Evolutionary conservation across 2,113 vertebrate genomes (phyloP).

Genomic region (Oryzias curvinotus): DNA sequence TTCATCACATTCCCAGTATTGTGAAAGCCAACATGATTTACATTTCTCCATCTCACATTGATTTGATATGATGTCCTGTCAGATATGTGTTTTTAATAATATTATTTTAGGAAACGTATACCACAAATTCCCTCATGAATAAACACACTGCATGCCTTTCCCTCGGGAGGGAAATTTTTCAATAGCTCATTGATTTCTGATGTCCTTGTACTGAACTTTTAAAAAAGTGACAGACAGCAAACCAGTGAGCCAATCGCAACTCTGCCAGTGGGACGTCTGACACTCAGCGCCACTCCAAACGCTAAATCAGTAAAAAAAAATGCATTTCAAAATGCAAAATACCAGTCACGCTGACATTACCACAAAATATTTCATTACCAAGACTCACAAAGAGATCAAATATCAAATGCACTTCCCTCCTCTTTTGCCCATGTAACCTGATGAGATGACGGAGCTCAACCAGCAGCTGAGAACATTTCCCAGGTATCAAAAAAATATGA

Average conservation of each 20-base stretch:
- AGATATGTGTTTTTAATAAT: slow-evolving; percentile 31
- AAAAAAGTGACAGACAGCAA: slow-evolving; percentile 67
- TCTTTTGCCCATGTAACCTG: slow-evolving; percentile 57
- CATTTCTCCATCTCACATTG: slow-evolving; percentile 62
- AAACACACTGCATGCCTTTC: slow-evolving; percentile 8
- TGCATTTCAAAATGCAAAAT: slow-evolving; percentile 63
- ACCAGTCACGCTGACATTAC: slow-evolving; percentile 49
- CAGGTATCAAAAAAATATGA: slow-evolving; percentile 50
- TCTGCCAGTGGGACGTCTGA: slow-evolving; percentile 37
- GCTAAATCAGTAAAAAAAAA: slow-evolving; percentile 49
- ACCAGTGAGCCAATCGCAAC: slow-evolving; percentile 47
- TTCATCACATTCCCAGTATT: slow-evolving; percentile 45
- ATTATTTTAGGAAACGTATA: slow-evolving; percentile 10
- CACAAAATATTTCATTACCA: slow-evolving; percentile 63
- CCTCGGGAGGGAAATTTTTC: slow-evolving; percentile 41
- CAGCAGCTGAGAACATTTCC: slow-evolving; percentile 58
- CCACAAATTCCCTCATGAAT: slow-evolving; percentile 12
- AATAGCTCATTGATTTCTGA: slow-evolving; percentile 68
- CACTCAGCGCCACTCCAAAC: slow-evolving; percentile 35
- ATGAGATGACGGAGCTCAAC: slow-evolving; percentile 54
- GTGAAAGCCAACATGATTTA: slow-evolving; percentile 48
- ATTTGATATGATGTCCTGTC: slow-evolving; percentile 62
- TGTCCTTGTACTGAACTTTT: slow-evolving; percentile 72
- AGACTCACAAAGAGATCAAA: slow-evolving; percentile 59
- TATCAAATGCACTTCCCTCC: slow-evolving; percentile 56